These are phyloP conservation scores for Florisuga fusca DNA, from an alignment of 2,797 vertebrate species.

Conservation along the genomic window DNA sequence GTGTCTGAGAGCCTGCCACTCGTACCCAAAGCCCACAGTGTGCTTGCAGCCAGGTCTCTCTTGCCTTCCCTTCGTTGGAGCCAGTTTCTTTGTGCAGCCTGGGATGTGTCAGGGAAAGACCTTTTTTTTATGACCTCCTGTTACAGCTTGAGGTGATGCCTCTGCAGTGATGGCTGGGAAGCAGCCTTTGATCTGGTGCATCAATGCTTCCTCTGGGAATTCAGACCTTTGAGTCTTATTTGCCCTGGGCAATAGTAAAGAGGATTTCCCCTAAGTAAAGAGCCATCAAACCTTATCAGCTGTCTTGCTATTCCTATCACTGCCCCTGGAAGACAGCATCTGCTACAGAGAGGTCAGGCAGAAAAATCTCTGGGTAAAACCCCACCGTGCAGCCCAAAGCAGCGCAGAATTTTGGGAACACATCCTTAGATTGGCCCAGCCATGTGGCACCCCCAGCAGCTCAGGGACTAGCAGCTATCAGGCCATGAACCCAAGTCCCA, in stretches of 20 bases:
- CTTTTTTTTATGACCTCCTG: constrained; percentile 57
- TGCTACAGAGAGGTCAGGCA: background rate
- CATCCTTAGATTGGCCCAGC: background rate
- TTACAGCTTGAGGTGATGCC: constrained; percentile 54
- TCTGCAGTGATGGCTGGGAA: background rate
- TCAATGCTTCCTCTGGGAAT: constrained; percentile 47
- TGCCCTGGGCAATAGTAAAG: constrained; percentile 32
- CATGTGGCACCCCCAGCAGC: background rate
- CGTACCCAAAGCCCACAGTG: background rate
- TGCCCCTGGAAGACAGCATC: background rate
- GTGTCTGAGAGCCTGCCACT: background rate
- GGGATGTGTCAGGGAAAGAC: constrained; percentile 12
- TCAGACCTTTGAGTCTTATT: constrained; percentile 39
- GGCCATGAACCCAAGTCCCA: background rate
- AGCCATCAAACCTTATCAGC: constrained; percentile 44
- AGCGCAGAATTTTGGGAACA: background rate
- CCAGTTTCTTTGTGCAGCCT: background rate
- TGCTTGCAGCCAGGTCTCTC: background rate
- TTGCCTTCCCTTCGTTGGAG: background rate
- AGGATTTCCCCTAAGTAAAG: constrained; percentile 35
- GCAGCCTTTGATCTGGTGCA: constrained; percentile 52
- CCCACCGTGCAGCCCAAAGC: background rate
- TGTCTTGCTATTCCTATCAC: constrained; percentile 19
- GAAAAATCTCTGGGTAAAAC: background rate
- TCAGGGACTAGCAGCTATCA: background rate